Base-by-base conservation (phyloP, 2,888 invertebrate species). In the Drosophila nr. perissopoda region DNA sequence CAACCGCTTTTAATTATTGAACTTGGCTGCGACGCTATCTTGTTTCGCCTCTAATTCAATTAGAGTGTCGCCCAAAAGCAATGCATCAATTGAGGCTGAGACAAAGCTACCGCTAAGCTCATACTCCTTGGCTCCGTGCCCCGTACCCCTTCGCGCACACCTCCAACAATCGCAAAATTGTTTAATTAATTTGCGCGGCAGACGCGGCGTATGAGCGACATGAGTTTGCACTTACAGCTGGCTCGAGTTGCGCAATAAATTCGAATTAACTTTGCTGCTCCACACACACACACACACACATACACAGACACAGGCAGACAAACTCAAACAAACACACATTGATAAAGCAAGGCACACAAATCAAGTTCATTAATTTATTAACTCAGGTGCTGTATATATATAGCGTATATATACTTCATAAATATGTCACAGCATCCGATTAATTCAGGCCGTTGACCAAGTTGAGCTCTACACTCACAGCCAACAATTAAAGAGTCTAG, bases 1-100 rank as follows among this genome's bases (percentile, higher is more conserved):
- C 63, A 66, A 79, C 68, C 74, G 78, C 82, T 82, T 80, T 87
- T 89, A 87, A 90, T 87, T 90, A 90, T 83, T 70, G 70, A 46
- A 16, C 34, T 46, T 33, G 42, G 49, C 27, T 27, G 52, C 48
- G 34, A 31, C 46, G 59, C 64, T 48, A 42, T 31, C 67, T 33
- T 60, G 58, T 53, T 42, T 60, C 59, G 68, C 46, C 66, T 65
- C 66, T 81, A 89, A 84, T 84, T 84, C 76, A 84, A 89, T 84
- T 84, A 84, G 54, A 56, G 34, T 42, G 21, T 49, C 18, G 57
- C 25, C 46, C 56, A 65, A 66, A 74, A 69, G 70, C 59, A 77
- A 77, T 77, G 65, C 74, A 77, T 68, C 76, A 74, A 61, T 54
- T n/a, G 25, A 16, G 33, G 29, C 36, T 54, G 54, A 52, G 62